A percentile compares a stretch with the other conserved stretches of the same genome.
Conservation (phyloP, 2,113 vertebrate species). For the Chitala chitala region DNA sequence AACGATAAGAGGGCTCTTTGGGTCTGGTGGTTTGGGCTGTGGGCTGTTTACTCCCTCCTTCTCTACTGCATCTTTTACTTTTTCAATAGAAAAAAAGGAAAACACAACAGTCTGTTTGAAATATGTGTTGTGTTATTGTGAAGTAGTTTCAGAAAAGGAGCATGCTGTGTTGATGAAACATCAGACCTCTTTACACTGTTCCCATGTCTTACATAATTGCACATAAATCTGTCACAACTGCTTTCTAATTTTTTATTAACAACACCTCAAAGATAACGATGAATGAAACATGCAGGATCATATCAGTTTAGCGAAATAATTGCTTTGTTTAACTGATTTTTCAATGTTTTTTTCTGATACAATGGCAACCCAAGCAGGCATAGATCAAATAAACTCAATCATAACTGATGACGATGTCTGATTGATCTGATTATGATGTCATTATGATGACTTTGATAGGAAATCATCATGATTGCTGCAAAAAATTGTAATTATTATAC, state of each 20-base stretch:
- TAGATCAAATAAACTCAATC: slow-evolving; percentile 35
- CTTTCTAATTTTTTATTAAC: neutral
- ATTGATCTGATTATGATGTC: too few relatives aligned
- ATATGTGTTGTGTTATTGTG: neutral
- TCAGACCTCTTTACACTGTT: too few relatives aligned
- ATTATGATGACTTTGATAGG: too few relatives aligned
- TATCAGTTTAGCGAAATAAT: slow-evolving; percentile 19
- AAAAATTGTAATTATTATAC: too few relatives aligned
- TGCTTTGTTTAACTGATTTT: slow-evolving; percentile 15
- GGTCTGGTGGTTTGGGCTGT: slow-evolving; percentile 19
- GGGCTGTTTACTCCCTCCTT: neutral
- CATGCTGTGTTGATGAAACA: neutral
- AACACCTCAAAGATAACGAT: neutral
- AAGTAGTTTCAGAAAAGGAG: neutral
- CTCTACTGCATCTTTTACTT: neutral
- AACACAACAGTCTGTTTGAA: neutral
- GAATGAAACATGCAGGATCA: neutral
- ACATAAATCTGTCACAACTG: too few relatives aligned
- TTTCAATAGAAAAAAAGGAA: neutral
- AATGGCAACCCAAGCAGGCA: slow-evolving; percentile 23
- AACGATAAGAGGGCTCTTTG: slow-evolving; percentile 35
- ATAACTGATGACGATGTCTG: too few relatives aligned
- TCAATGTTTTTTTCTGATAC: slow-evolving; percentile 22
- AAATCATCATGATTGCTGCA: too few relatives aligned
- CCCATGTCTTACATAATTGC: too few relatives aligned